Base-by-base conservation (phyloP, 2,113 vertebrate genomes). In the Beaufortia kweichowensis region DNA sequence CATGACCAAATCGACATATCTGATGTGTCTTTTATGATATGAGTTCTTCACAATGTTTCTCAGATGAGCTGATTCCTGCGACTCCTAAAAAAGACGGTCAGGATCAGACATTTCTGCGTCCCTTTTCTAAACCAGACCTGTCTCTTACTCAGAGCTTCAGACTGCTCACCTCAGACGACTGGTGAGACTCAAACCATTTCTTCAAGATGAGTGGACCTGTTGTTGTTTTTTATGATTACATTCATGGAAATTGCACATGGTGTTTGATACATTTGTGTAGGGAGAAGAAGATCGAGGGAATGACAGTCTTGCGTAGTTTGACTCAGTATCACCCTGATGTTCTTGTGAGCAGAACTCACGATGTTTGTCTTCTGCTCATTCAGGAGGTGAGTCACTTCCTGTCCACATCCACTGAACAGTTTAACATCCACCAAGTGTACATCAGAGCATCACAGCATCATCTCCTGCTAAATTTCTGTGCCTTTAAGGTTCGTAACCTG, bases 271-370 rank as follows among this genome's bases (percentile, higher is more conserved):
- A 79, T 74, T 6, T 41, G 59, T 68, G 0, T 48, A 99, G 97
- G 97, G 94, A 98, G 90, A 98, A 97, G 91, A 99, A 98, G 87
- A 98, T 96, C 0, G 92, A 96, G 76, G 97, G 97, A 21, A 81
- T 99, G 82, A 94, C 86, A 74, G 87, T 90, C 33, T 55, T 98
- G 48, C 92, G 95, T 81, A 90, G 93, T 77, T 89, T 99, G 89
- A 93, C 92, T 76, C 92, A 89, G 82, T 94, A 91, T 88, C 96
- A 99, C 48, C 81, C 90, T 1, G 90, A 96, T 78, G 60, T 90
- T 31, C 79, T 98, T 78, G 89, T 85, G n/a, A 83, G 85, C 75
- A 92, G 90, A 65, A 92, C 98, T n/a, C 96, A 96, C 23, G 96
- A 98, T 77, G 91, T 93, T 41, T 96, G 90, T 79, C 82, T 96